A percentile compares a stretch with the other conserved stretches of the same genome.
Evolutionary conservation across 2,113 vertebrate genomes (phyloP).

Genomic region (Myotis brandtii): DNA sequence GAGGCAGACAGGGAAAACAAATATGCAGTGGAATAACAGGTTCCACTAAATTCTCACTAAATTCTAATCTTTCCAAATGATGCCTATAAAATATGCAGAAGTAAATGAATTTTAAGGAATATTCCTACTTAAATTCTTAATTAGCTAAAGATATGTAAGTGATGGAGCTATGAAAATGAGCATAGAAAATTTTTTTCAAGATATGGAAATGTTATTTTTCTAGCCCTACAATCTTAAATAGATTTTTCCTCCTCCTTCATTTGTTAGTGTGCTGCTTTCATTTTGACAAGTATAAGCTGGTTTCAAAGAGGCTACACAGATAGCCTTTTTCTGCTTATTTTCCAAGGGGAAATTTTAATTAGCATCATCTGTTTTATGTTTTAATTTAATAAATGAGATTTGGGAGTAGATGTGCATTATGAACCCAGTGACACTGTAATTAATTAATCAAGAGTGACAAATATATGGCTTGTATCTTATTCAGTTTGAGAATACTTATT

Average conservation of each 20-base stretch:
- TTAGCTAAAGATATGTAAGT: neutral
- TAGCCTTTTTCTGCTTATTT: constrained; percentile 18
- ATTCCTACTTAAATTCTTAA: constrained; percentile 9
- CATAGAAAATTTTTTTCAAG: neutral
- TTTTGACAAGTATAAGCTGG: neutral
- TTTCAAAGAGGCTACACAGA: neutral
- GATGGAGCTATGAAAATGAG: neutral
- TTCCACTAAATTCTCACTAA: constrained; percentile 1
- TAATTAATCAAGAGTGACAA: neutral
- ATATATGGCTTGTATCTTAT: neutral
- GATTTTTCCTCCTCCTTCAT: neutral
- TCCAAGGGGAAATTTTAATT: neutral
- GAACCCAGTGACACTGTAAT: neutral
- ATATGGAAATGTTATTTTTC: neutral
- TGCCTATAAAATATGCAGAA: neutral
- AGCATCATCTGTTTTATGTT: neutral
- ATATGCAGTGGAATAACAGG: neutral
- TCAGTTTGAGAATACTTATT: neutral
- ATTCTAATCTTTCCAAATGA: constrained; percentile 19
- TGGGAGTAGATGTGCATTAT: neutral
- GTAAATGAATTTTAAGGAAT: neutral
- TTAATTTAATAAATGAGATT: constrained; percentile 43
- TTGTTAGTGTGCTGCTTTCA: neutral
- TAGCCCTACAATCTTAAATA: neutral
- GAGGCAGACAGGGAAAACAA: neutral